phyloP scores from a whole-genome alignment of 1,140 invertebrate genomes.

The Saccostrea cuccullata region DNA sequence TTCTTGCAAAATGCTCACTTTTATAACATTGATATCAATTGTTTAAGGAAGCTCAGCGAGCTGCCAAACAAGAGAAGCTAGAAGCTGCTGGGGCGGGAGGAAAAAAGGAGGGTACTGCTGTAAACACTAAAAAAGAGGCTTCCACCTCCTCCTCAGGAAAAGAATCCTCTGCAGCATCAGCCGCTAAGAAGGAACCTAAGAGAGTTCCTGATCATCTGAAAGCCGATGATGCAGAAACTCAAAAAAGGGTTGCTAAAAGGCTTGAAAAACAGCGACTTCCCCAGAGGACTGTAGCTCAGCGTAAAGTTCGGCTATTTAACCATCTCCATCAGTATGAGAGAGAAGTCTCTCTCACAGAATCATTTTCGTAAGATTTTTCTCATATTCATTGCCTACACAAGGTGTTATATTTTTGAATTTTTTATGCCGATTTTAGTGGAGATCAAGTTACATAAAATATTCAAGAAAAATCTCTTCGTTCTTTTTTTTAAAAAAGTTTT shows the following conservation, averaged over 20 bases:
- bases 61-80: slow-evolving; percentile 66
- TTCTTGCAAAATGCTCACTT: too few species aligned
- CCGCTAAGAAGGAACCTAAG: slow-evolving; percentile 56
- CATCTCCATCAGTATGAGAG: slow-evolving; percentile 77
- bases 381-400: background rate
- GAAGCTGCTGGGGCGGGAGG: slow-evolving; percentile 44
- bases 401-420: too few species aligned
- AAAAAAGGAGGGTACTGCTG: slow-evolving; percentile 28
- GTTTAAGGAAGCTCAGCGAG: slow-evolving; percentile 70
- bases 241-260: slow-evolving; percentile 74
- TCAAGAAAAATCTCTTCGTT: background rate
- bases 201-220: slow-evolving; percentile 73
- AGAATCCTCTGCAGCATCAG: slow-evolving; percentile 3
- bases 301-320: slow-evolving; percentile 76
- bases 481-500: slow-evolving; percentile 53
- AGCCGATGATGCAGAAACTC: slow-evolving; percentile 72
- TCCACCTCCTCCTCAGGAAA: background rate
- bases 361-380: slow-evolving; percentile 73
- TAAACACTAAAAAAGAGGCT: background rate
- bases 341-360: slow-evolving; percentile 64
- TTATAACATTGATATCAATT: background rate
- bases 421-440: too few species aligned
- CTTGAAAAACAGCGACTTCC: slow-evolving; percentile 74
- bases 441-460: too few species aligned
- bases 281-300: slow-evolving; percentile 66